Percentiles rank a stretch among this genome's conserved stretches.
These are phyloP conservation scores for Engystomops pustulosus DNA, from an alignment of 2,113 vertebrate species.

Conservation along the genomic window DNA sequence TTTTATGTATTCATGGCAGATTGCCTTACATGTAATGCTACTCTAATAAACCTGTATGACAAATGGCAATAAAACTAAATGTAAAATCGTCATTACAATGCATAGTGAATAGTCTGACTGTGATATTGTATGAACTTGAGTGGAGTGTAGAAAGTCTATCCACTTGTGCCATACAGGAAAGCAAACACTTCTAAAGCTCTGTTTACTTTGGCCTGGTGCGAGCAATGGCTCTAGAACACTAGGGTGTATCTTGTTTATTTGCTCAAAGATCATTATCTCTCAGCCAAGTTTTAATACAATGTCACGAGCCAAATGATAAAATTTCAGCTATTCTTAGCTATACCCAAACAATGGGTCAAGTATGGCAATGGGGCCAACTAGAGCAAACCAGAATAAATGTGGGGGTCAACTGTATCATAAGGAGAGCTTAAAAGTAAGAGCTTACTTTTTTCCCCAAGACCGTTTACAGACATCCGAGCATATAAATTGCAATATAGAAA, in stretches of 20 bases:
- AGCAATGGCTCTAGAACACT: constrained; percentile 16
- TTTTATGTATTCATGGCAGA: too few species aligned
- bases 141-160: not conserved
- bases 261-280: constrained; percentile 28
- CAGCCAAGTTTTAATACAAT: constrained; percentile 14
- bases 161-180: not conserved
- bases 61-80: not conserved
- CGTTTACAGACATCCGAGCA: not conserved
- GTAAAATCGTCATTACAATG: not conserved
- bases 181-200: not conserved
- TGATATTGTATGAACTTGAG: not conserved
- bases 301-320: not conserved
- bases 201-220: not conserved
- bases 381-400: not conserved
- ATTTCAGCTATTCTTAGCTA: constrained; percentile 2
- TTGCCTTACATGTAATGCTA: not conserved
- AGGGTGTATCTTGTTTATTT: constrained; percentile 44
- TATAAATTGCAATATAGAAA: not conserved
- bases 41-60: not conserved
- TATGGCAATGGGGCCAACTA: not conserved
- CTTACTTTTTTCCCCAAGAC: not conserved
- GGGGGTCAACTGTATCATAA: not conserved
- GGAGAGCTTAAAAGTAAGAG: not conserved
- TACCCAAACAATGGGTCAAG: constrained; percentile 31
- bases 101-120: not conserved